phyloP scores from a whole-genome alignment of 1,140 invertebrate species.

The Sminthurides bifidus region DNA sequence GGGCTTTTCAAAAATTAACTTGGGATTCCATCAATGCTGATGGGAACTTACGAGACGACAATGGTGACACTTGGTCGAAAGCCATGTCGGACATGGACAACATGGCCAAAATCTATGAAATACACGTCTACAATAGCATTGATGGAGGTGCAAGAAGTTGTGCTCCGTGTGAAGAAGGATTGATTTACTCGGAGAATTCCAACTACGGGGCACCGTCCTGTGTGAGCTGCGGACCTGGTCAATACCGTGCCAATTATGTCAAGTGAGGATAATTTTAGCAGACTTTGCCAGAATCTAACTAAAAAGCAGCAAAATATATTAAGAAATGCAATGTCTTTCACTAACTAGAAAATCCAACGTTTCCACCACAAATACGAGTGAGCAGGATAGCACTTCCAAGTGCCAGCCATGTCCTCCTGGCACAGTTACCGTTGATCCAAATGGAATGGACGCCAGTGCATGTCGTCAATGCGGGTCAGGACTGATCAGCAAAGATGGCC shows the following conservation, averaged over 20 bases:
- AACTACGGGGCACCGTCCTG: constrained; percentile 7
- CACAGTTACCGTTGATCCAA: constrained; percentile 40
- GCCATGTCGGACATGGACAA: constrained; percentile 32
- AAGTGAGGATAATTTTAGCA: background rate
- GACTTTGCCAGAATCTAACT: too few species aligned
- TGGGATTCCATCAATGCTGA: constrained; percentile 32
- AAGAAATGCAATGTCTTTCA: too few species aligned
- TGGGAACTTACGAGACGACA: constrained; percentile 4
- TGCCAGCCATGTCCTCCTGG: constrained; percentile 41
- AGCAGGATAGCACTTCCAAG: constrained; percentile 18
- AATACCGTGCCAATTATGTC: constrained; percentile 3
- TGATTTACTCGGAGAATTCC: background rate
- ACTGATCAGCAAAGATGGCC: constrained; percentile 36
- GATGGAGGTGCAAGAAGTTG: constrained; percentile 43
- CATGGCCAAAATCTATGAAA: constrained; percentile 43
- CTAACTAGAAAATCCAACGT: background rate
- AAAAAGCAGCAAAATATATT: too few species aligned
- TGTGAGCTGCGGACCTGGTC: constrained; percentile 18
- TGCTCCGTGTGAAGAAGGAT: constrained; percentile 42
- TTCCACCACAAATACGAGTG: constrained; percentile 35
- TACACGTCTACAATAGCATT: constrained; percentile 50
- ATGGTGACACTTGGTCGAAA: constrained; percentile 5
- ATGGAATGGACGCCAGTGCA: constrained; percentile 39
- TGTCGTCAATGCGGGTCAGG: constrained; percentile 45
- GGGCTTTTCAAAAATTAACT: constrained; percentile 45